Evolutionary conservation across 2,797 vertebrate genomes (phyloP).

Genomic region (Craterocephalus amniculus): DNA sequence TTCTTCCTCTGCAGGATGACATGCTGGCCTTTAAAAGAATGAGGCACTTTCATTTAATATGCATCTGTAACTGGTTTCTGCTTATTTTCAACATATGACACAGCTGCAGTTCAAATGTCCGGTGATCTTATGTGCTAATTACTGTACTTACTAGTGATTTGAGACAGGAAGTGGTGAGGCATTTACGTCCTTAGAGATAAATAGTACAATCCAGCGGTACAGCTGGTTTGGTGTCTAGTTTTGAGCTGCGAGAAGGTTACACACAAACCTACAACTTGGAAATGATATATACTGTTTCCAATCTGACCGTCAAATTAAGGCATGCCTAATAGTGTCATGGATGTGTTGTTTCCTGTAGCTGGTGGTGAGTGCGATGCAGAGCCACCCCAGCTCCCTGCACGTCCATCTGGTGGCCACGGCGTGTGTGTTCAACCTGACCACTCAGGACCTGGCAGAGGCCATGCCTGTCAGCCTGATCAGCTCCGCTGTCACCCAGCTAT

Average conservation of each 20-base stretch:
- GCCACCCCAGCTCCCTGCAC: constrained; percentile 87
- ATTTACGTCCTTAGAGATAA: constrained; percentile 8
- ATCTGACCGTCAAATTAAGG: not conserved
- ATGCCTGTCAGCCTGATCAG: constrained; percentile 90
- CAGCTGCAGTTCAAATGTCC: constrained; percentile 6
- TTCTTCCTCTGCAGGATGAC: not conserved
- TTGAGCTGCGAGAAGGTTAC: not conserved
- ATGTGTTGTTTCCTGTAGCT: constrained; percentile 78
- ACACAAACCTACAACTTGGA: constrained; percentile 1
- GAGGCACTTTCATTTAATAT: not conserved
- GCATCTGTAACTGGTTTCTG: not conserved
- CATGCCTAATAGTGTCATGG: not conserved
- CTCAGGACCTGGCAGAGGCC: constrained; percentile 86
- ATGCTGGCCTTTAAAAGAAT: not conserved
- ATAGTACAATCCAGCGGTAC: not conserved
- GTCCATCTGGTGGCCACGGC: constrained; percentile 91
- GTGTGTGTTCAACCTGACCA: constrained; percentile 92
- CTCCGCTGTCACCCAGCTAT: constrained; percentile 85
- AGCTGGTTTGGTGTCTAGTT: constrained; percentile 12
- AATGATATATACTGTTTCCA: not conserved
- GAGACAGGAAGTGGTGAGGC: constrained; percentile 17
- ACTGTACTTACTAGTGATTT: constrained; percentile 8
- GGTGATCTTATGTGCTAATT: constrained; percentile 27
- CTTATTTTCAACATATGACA: constrained; percentile 19
- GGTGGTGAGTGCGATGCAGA: constrained; percentile 90